Base-by-base conservation (phyloP, 1,140 invertebrate genomes). In the Teleogryllus occipitalis region DNA sequence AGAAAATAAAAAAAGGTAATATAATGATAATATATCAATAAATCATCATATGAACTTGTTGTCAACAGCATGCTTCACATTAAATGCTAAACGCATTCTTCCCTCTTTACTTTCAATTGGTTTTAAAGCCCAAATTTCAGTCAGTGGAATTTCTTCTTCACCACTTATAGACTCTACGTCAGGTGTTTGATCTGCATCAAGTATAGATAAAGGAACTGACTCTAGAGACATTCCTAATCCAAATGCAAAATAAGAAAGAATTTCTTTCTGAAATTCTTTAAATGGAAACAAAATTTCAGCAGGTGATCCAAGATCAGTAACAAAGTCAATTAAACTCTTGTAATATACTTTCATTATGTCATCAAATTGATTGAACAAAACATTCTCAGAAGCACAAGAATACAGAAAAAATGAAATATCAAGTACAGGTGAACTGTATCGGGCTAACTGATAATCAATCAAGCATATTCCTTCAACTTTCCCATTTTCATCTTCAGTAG, bases 401-500 rank as follows among this genome's bases (percentile, higher is more conserved):
- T 92, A 92, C 49, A 92, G 85, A 21, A 90, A 87, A 83, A 92
- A 91, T 22, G 86, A 83, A 0, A 93, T n/a, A 82, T 93, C 92
- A 4, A 90, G 82, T 12, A 90, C 85, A 8, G 91, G 87, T 47
- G 89, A 90, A 0, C 87, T 87, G 78, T 86, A 89, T 85, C 92
- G 87, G 2, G 90, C 84, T 75, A 93, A 82, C 85, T 94, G 92
- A 82, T 92, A 93, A 82, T 94, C 93, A 72, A 93, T 90, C 73
- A 93, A 88, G 81, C 89, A 88, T 1, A 90, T 86, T 74, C 88
- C 87, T 76, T 88, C 82, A 1, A 89, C 87, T 10, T 82, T 80
- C 7, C 82, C 81, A 14, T 83, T 82, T 8, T 86, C 82, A 7
- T 84, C 81, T 79, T 89, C 88, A 65, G 54, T 3, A 65, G 54